Percentiles rank a stretch among this genome's conserved stretches.
Evolutionary conservation across 1,140 invertebrate species (phyloP).

Genomic region (Goniozus legneri): DNA sequence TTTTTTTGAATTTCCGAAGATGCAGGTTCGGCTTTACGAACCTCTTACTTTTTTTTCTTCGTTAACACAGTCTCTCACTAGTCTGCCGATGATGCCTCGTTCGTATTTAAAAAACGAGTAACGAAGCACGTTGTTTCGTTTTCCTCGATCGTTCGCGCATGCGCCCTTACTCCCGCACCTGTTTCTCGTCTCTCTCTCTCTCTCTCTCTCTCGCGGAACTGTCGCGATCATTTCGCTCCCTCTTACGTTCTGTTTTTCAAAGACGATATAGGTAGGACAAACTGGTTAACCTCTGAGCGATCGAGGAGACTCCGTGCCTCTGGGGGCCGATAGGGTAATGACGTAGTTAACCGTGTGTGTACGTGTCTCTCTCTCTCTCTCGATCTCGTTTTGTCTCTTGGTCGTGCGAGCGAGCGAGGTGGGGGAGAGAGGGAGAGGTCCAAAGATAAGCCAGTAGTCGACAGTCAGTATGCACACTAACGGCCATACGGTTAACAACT

Average conservation of each 20-base stretch:
- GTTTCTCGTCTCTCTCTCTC: too few relatives aligned
- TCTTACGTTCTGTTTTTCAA: slow-evolving; percentile 26
- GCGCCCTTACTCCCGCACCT: too few relatives aligned
- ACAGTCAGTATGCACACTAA: slow-evolving; percentile 22
- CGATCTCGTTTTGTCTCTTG: slow-evolving; percentile 11
- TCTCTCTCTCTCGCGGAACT: too few relatives aligned
- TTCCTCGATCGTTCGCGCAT: too few relatives aligned
- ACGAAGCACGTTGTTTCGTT: too few relatives aligned
- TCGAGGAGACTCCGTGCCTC: slow-evolving; percentile 17
- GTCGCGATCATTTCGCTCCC: not conserved
- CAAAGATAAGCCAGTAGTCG: slow-evolving; percentile 50
- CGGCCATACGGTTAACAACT: slow-evolving; percentile 23
- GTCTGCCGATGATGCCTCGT: too few relatives aligned
- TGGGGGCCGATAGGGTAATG: slow-evolving; percentile 25
- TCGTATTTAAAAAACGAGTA: too few relatives aligned
- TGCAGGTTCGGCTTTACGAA: too few relatives aligned
- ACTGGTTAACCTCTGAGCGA: slow-evolving; percentile 51
- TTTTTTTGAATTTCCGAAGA: too few relatives aligned
- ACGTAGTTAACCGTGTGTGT: slow-evolving; percentile 10
- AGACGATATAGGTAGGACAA: slow-evolving; percentile 53
- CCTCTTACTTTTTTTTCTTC: too few relatives aligned
- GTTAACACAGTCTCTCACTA: too few relatives aligned
- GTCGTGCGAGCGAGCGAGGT: slow-evolving; percentile 16
- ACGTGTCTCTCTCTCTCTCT: too few relatives aligned
- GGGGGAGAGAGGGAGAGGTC: slow-evolving; percentile 42